Percentiles rank a stretch among this genome's conserved stretches.
phyloP scores from a whole-genome alignment of 2,113 vertebrate genomes.

The Trogon melanurus region DNA sequence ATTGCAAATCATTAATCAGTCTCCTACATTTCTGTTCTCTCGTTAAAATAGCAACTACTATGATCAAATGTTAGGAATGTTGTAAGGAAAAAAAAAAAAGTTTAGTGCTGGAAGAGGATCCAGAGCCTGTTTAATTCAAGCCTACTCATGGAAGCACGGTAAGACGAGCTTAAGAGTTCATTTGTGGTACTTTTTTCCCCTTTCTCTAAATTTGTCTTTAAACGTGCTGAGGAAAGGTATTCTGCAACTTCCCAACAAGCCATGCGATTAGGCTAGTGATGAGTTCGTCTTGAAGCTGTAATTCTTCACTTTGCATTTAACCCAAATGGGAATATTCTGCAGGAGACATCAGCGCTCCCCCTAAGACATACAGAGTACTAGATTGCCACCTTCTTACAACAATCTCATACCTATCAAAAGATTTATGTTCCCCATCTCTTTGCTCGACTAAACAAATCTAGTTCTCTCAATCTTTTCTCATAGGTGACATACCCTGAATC shows the following conservation, averaged over 20 bases:
- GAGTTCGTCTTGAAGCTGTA: not conserved
- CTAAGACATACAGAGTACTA: not conserved
- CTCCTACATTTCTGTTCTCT: not conserved
- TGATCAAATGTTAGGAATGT: constrained; percentile 10
- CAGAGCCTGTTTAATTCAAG: constrained; percentile 32
- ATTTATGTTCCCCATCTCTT: not conserved
- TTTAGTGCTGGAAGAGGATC: not conserved
- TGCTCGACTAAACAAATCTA: constrained; percentile 26
- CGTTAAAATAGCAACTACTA: constrained; percentile 37
- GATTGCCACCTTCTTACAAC: not conserved
- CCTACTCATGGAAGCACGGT: not conserved
- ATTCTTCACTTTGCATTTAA: not conserved
- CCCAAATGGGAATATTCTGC: not conserved
- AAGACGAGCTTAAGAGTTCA: not conserved
- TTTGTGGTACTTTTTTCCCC: not conserved
- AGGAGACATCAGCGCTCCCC: not conserved
- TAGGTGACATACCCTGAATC: not conserved
- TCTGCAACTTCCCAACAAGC: not conserved
- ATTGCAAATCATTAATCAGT: not conserved
- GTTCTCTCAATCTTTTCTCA: not conserved
- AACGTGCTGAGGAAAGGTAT: not conserved
- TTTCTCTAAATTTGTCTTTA: not conserved
- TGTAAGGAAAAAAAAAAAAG: not conserved
- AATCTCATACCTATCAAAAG: not conserved
- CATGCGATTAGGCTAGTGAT: not conserved